A percentile compares a stretch with the other conserved stretches of the same genome.
phyloP scores from a whole-genome alignment of 2,888 invertebrate genomes.

The Diarsia rubi region DNA sequence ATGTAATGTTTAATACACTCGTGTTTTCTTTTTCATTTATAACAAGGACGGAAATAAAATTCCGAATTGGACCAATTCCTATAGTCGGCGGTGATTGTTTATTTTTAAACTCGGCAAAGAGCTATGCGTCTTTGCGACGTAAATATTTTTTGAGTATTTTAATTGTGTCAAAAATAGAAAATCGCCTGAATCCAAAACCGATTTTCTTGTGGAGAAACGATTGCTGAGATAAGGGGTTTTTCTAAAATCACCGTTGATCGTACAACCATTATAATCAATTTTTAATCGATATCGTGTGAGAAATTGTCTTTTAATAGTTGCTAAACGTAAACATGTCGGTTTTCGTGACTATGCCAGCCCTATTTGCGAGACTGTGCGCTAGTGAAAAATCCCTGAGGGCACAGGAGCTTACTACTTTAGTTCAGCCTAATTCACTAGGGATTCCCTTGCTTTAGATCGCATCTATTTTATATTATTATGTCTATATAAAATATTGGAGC shows the following conservation, averaged over 20 bases:
- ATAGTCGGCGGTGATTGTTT: too few species aligned
- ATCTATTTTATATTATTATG: slow-evolving; percentile 6
- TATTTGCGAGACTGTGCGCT: neutral
- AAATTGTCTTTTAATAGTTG: neutral
- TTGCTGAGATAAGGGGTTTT: neutral
- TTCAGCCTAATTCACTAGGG: slow-evolving; percentile 34
- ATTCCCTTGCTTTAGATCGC: slow-evolving; percentile 16
- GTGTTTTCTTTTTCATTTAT: too few species aligned
- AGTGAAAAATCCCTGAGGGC: slow-evolving; percentile 23
- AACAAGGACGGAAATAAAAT: too few species aligned
- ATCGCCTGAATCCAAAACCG: too few species aligned
- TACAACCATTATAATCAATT: too few species aligned
- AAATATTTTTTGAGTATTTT: too few species aligned
- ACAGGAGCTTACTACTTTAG: slow-evolving; percentile 25
- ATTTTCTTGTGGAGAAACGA: neutral
- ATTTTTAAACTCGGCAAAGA: too few species aligned
- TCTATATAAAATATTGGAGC: slow-evolving; percentile 10
- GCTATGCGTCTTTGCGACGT: too few species aligned
- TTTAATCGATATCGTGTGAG: neutral
- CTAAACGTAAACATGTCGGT: neutral
- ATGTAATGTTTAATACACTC: too few species aligned
- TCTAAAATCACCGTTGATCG: too few species aligned
- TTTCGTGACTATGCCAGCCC: neutral
- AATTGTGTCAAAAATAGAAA: too few species aligned
- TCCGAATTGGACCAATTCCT: too few species aligned